Evolutionary conservation across 1,140 invertebrate species (phyloP).

Genomic region (Druon quercuslanigerum): DNA sequence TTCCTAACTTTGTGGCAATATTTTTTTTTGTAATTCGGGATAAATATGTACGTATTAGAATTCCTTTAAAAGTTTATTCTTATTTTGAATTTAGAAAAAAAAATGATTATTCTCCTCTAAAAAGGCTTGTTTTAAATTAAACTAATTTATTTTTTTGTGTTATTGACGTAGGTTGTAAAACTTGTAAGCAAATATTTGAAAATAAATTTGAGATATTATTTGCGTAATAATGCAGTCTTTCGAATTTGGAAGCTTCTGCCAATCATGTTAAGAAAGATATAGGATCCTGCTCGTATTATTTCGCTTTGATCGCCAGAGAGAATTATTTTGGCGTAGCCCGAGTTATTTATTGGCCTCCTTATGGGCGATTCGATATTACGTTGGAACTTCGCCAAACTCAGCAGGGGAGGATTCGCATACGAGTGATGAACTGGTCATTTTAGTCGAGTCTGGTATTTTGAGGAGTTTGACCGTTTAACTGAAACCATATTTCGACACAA

Average conservation of each 20-base stretch:
- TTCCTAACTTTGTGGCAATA: no score
- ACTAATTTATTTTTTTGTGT: no score
- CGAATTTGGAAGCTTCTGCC: constrained; percentile 17
- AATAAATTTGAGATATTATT: constrained; percentile 28
- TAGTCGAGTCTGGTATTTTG: constrained; percentile 1
- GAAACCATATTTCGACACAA: constrained; percentile 5
- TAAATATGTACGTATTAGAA: no score
- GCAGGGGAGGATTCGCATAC: constrained; percentile 39
- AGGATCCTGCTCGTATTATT: neutral
- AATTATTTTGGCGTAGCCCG: constrained; percentile 52
- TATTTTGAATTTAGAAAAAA: no score
- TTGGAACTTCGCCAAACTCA: constrained; percentile 54
- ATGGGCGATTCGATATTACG: constrained; percentile 53
- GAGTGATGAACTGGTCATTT: constrained; percentile 22
- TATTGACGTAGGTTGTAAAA: no score
- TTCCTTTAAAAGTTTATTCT: no score
- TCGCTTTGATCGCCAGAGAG: constrained; percentile 52
- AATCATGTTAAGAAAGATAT: constrained; percentile 10
- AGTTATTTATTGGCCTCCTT: constrained; percentile 56
- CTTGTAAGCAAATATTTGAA: neutral
- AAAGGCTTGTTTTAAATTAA: no score
- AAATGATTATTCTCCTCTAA: no score
- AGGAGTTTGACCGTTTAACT: constrained; percentile 13
- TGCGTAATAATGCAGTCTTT: neutral
- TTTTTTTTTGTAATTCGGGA: no score